These are phyloP conservation scores for Pampus argenteus DNA, from an alignment of 2,797 vertebrate species.

Conservation along the genomic window DNA sequence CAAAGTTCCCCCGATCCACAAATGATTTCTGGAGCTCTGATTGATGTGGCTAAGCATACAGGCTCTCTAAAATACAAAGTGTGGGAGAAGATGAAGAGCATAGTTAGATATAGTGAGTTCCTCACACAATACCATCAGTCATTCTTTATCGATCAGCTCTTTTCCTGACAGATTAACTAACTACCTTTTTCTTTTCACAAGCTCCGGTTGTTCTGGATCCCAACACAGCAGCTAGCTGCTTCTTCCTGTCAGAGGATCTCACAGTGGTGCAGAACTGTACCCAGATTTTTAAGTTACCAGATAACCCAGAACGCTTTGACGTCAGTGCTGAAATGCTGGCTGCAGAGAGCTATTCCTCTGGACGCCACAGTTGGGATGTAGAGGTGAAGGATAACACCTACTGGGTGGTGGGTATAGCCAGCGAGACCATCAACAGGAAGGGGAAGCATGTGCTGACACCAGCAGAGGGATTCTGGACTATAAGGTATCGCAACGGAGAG, in stretches of 20 bases:
- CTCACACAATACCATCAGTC: neutral
- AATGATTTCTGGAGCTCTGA: conserved; percentile 70
- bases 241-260: conserved; percentile 85
- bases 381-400: conserved; percentile 86
- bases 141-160: neutral
- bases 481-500: conserved; percentile 85
- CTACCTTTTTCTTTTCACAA: conserved; percentile 35
- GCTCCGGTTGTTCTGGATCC: conserved; percentile 85
- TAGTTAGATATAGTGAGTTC: conserved; percentile 83
- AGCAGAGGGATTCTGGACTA: conserved; percentile 87
- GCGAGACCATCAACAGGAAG: conserved; percentile 83
- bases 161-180: conserved; percentile 12
- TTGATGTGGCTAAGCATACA: conserved; percentile 85
- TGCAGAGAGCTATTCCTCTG: conserved; percentile 76
- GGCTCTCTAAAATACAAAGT: conserved; percentile 85
- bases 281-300: conserved; percentile 83
- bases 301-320: conserved; percentile 86
- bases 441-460: conserved; percentile 86
- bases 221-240: conserved; percentile 86
- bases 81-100: conserved; percentile 87
- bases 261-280: conserved; percentile 78
- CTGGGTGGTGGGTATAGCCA: conserved; percentile 87
- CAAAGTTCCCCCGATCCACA: conserved; percentile 68
- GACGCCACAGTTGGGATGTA: conserved; percentile 85
- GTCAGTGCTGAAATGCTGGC: conserved; percentile 85